Conservation (phyloP, 2,113 vertebrate genomes). For the Oceanites oceanicus region DNA sequence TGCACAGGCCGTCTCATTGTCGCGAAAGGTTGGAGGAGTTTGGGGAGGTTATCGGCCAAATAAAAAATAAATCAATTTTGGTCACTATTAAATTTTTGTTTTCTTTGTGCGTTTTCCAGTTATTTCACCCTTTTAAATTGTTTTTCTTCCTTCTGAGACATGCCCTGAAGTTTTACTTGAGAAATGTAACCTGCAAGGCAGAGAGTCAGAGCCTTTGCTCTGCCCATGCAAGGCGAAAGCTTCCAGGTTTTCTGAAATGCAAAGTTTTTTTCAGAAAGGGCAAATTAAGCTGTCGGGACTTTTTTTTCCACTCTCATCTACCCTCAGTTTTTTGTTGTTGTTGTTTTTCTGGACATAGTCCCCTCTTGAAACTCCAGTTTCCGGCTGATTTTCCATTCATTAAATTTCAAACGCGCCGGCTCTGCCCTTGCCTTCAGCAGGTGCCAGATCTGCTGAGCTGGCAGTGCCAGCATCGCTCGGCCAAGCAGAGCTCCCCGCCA, state of each 20-base stretch:
- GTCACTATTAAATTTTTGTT: background rate
- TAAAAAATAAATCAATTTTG: background rate
- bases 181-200: background rate
- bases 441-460: slow-evolving; percentile 35
- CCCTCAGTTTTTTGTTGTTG: background rate
- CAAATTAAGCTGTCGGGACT: background rate
- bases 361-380: background rate
- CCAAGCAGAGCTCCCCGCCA: background rate
- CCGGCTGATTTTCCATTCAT: slow-evolving; percentile 8
- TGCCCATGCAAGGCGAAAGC: fast-evolving
- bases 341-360: background rate
- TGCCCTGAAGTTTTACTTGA: background rate
- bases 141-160: background rate
- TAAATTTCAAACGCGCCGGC: background rate
- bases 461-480: background rate
- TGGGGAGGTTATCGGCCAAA: background rate
- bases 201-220: background rate
- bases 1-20: fast-evolving
- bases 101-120: background rate
- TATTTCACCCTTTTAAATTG: background rate
- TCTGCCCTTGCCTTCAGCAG: slow-evolving; percentile 1
- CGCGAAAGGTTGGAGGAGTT: fast-evolving
- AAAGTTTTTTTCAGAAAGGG: background rate
- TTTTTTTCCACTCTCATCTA: background rate
- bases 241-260: background rate